Evolutionary conservation across 2,113 vertebrate genomes (phyloP).

Genomic region (Ginglymostoma cirratum): DNA sequence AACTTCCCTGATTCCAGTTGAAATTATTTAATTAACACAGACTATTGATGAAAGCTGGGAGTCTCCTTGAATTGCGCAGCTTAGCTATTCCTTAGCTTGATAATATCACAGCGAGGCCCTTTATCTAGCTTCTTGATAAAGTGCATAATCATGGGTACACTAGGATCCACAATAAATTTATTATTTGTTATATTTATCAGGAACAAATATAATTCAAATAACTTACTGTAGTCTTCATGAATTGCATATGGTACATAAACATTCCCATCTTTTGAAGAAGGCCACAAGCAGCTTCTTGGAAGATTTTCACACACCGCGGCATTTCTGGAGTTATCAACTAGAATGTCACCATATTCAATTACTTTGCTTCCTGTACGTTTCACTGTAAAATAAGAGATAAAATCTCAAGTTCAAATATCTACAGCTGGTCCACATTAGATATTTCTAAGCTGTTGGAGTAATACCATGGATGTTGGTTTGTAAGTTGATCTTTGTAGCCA

Average conservation of each 20-base stretch:
- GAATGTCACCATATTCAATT: neutral
- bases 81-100: neutral
- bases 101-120: too few relatives aligned
- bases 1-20: neutral
- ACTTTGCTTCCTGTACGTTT: neutral
- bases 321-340: constrained; percentile 11
- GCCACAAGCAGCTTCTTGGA: neutral
- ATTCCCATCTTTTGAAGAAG: constrained; percentile 17
- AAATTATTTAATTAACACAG: neutral
- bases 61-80: neutral
- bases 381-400: neutral
- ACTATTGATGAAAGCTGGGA: neutral
- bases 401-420: neutral
- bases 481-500: too few relatives aligned
- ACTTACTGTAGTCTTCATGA: neutral
- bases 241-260: neutral
- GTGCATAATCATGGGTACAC: neutral
- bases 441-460: neutral
- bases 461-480: neutral
- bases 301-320: neutral
- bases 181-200: neutral
- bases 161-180: neutral
- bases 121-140: neutral
- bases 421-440: neutral
- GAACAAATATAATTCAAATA: neutral